Evolutionary conservation across 2,888 invertebrate genomes (phyloP).

Genomic region (Microplitis manilae): DNA sequence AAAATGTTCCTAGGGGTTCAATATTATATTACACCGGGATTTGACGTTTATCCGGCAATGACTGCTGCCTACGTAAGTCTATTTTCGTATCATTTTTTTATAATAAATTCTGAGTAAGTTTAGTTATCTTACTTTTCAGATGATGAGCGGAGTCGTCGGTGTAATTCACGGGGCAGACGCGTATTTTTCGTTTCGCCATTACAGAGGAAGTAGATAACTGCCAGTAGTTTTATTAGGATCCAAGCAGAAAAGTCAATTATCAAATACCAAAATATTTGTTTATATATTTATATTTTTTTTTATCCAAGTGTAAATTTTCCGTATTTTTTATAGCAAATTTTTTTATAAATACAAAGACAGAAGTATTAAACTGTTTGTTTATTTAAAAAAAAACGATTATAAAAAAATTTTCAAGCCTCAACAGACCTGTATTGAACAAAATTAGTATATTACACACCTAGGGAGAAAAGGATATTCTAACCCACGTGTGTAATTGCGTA

Average conservation of each 20-base stretch:
- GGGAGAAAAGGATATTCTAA: too few relatives aligned
- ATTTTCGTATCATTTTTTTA: constrained; percentile 15
- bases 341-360: neutral
- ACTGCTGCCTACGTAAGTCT: constrained; percentile 87
- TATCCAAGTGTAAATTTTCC: neutral
- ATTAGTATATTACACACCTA: too few relatives aligned
- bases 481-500: too few relatives aligned
- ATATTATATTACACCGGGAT: constrained; percentile 82
- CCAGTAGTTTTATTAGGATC: neutral
- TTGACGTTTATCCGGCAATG: constrained; percentile 90
- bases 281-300: neutral
- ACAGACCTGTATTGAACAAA: too few relatives aligned
- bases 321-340: neutral
- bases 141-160: constrained; percentile 84
- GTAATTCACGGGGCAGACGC: constrained; percentile 85
- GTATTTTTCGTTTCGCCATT: constrained; percentile 82
- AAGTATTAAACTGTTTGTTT: too few relatives aligned
- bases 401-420: too few relatives aligned
- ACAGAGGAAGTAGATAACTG: constrained; percentile 76
- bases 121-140: constrained; percentile 74
- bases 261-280: neutral
- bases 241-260: too few relatives aligned
- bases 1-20: constrained; percentile 84
- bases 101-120: neutral
- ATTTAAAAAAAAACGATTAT: too few relatives aligned